Evolutionary conservation across 2,113 vertebrate species (phyloP), one percentile per base, ranked within the genome.

Genomic region (Antennarius striatus): DNA sequence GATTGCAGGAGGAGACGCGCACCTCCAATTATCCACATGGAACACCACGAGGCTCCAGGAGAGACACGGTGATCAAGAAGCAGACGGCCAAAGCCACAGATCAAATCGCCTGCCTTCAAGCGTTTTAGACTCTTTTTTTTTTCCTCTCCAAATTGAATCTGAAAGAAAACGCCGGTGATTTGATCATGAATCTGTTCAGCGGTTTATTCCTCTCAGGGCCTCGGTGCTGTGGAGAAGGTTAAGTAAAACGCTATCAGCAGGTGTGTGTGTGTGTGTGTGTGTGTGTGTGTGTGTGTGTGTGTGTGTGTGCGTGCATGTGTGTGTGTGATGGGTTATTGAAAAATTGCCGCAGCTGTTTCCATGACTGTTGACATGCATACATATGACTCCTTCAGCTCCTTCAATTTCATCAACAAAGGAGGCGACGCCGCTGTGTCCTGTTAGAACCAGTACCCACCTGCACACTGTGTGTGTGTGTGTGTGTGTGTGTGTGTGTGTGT

Each of bases 11-110:
- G 42, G 40, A 64, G 71, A 83, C 54, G 69, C 45, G 70, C 74
- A 63, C 46, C 56, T 84, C 48, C 56, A 82, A 73, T 83, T 83
- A 82, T 67, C 63, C 22, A 49, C 59, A 77, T 72, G 63, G 62
- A 78, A 79, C 73, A 50, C 52, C 53, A 75, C 58, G 68, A 88
- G 46, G 54, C 29, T 74, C 45, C 42, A 46, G 10, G 47, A 68
- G 47, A 68, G 16, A 73, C 5, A n/a, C 63, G 52, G 53, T 48
- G 59, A 81, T 73, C 60, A 65, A 76, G 68, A 68, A 51, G 16
- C 52, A 62, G 50, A 59, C 49, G n/a, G 42, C 65, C 49, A 63
- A 75, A 51, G 46, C 6, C 13, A 16, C 22, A 55, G 74, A 61
- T 46, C 36, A 49, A 81, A 81, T 40, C 28, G 40, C 45, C 36